Evolutionary conservation across 2,113 vertebrate species (phyloP).

Genomic region (Limanda limanda): DNA sequence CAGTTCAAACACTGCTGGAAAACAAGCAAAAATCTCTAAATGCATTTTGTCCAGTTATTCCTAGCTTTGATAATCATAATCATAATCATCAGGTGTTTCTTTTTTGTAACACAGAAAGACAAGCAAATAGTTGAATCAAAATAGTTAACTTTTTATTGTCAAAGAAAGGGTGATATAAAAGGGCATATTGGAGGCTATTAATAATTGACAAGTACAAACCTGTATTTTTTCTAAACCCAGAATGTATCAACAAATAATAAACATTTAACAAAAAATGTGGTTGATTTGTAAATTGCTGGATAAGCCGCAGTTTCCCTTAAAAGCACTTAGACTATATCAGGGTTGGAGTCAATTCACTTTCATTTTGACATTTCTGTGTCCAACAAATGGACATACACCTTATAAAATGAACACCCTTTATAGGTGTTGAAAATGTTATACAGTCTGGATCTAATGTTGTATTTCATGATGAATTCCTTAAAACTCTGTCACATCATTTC

Average conservation of each 20-base stretch:
- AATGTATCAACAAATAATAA: neutral
- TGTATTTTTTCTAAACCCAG: slow-evolving; percentile 22
- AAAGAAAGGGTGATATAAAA: slow-evolving; percentile 68
- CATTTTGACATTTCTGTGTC: neutral
- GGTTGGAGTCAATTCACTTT: slow-evolving; percentile 25
- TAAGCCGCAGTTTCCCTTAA: neutral
- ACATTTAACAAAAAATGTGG: slow-evolving; percentile 9
- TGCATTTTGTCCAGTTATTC: too few relatives aligned
- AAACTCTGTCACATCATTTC: neutral
- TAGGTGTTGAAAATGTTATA: neutral
- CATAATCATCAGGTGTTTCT: too few relatives aligned
- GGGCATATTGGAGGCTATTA: slow-evolving; percentile 24
- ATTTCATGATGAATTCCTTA: neutral
- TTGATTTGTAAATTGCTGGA: slow-evolving; percentile 28
- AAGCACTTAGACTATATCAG: slow-evolving; percentile 45
- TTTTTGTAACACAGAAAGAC: neutral
- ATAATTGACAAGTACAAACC: slow-evolving; percentile 58
- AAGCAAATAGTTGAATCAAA: slow-evolving; percentile 40
- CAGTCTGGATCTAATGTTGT: neutral
- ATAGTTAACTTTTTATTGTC: slow-evolving; percentile 60
- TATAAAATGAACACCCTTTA: neutral
- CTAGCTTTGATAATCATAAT: too few relatives aligned
- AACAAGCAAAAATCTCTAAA: too few relatives aligned
- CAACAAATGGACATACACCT: neutral
- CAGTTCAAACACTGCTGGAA: neutral